Evolutionary conservation across 2,797 vertebrate genomes (phyloP).

Genomic region (Bovichtus diacanthus): DNA sequence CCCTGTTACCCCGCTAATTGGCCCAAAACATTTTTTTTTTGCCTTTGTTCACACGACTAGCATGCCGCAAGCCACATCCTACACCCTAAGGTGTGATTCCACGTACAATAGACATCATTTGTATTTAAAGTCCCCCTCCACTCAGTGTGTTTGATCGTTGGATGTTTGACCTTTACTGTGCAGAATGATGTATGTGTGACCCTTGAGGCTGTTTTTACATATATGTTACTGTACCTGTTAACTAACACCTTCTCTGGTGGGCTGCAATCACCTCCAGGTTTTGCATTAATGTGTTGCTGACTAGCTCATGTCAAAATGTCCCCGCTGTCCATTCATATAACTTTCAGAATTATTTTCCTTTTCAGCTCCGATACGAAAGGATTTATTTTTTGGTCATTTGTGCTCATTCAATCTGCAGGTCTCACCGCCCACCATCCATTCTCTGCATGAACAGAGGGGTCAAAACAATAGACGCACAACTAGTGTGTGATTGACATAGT

Average conservation of each 20-base stretch:
- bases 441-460: neutral
- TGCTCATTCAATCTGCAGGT: neutral
- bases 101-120: too few species aligned
- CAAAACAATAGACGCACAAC: neutral
- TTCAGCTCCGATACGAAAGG: neutral
- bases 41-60: too few species aligned
- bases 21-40: too few species aligned
- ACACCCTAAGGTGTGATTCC: too few species aligned
- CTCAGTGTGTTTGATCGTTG: too few species aligned
- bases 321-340: neutral
- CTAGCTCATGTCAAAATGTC: constrained; percentile 26
- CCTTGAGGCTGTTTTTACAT: neutral
- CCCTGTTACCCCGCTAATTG: too few species aligned
- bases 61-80: too few species aligned
- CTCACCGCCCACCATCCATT: neutral
- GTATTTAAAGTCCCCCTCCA: too few species aligned
- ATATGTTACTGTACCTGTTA: too few species aligned
- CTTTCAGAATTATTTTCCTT: neutral
- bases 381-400: constrained; percentile 1
- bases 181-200: neutral
- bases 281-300: constrained; percentile 30
- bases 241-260: constrained; percentile 33
- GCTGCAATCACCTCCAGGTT: neutral
- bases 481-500: constrained; percentile 7
- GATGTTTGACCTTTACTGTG: neutral